phyloP scores from a whole-genome alignment of 1,140 invertebrate genomes.

The Apis dorsata region DNA sequence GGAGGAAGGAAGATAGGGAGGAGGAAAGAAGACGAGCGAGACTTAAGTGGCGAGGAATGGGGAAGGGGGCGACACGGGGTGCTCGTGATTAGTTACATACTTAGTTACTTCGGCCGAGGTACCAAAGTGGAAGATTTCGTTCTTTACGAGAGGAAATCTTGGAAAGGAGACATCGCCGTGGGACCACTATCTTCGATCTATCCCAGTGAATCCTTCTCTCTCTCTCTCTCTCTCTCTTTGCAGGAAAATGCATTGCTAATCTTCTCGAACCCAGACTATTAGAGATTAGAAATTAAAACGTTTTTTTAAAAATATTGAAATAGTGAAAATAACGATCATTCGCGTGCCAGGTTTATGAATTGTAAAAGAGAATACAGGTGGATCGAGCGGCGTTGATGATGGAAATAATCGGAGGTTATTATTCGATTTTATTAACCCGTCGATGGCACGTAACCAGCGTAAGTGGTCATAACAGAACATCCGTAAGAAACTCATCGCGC shows the following conservation, averaged over 20 bases:
- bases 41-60: conserved; percentile 39
- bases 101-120: conserved; percentile 65
- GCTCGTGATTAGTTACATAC: conserved; percentile 70
- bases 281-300: conserved; percentile 1
- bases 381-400: not conserved
- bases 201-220: not conserved
- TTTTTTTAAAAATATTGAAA: not conserved
- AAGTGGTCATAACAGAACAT: no score
- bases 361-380: not conserved
- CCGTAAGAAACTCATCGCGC: not conserved
- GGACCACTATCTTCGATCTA: conserved; percentile 53
- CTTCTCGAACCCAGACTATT: not conserved
- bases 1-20: not conserved
- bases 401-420: not conserved
- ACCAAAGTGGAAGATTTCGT: conserved; percentile 64
- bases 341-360: not conserved
- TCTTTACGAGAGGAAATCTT: conserved; percentile 34
- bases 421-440: conserved; percentile 6
- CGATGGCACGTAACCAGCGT: no score
- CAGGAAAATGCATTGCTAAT: not conserved
- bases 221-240: not conserved
- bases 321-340: no score
- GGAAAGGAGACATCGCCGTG: conserved; percentile 46
- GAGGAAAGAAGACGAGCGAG: conserved; percentile 28
- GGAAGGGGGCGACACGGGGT: conserved; percentile 41